A percentile compares a stretch with the other conserved stretches of the same genome.
These are phyloP conservation scores for Atherix ibis DNA, from an alignment of 2,888 invertebrate genomes.

Conservation along the genomic window DNA sequence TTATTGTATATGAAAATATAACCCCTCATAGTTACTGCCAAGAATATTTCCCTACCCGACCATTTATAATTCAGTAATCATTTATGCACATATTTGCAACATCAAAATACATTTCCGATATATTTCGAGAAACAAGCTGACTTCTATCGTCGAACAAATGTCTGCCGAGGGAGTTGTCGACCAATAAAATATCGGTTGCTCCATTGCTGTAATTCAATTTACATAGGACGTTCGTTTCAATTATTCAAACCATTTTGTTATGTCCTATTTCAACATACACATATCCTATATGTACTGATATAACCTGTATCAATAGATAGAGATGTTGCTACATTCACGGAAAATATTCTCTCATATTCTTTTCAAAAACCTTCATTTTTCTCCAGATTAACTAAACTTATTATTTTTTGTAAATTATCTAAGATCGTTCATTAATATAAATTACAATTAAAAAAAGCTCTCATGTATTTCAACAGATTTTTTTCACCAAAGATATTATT, in stretches of 20 bases:
- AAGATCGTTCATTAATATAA: no score
- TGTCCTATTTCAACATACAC: no score
- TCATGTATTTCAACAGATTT: no score
- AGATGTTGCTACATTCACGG: no score
- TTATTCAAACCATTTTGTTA: constrained; percentile 8
- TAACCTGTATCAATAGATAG: no score
- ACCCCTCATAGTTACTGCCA: neutral
- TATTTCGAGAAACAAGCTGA: neutral
- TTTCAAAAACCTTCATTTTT: no score
- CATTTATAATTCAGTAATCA: constrained; percentile 3
- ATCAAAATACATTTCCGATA: constrained; percentile 2
- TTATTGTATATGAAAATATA: neutral
- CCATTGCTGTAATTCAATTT: constrained; percentile 10
- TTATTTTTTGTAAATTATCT: no score
- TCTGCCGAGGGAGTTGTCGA: constrained; percentile 8
- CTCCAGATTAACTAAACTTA: no score
- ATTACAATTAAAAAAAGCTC: no score
- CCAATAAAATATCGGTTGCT: constrained; percentile 9
- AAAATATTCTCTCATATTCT: no score
- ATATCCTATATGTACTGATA: no score
- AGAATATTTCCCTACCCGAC: neutral
- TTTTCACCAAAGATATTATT: no score
- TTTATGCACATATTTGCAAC: constrained; percentile 1
- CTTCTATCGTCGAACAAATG: constrained; percentile 5
- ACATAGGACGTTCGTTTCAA: constrained; percentile 11